These are phyloP conservation scores for Nannoperca obscura DNA, from an alignment of 2,797 vertebrate species.

Conservation along the genomic window DNA sequence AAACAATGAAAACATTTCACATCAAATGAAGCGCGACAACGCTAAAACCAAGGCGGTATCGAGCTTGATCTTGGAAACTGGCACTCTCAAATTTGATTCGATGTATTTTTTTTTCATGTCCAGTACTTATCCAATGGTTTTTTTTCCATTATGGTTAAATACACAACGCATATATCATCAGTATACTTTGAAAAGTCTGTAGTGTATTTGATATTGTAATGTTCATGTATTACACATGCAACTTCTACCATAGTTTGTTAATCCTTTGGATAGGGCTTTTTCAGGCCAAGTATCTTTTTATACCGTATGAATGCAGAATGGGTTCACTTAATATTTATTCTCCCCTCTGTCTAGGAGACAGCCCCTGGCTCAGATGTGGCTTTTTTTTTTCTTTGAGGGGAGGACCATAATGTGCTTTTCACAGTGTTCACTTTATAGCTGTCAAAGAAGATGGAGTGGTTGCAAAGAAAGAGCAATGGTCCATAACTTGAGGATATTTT, in stretches of 20 bases:
- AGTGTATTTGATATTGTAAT: conserved; percentile 12
- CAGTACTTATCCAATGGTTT: not conserved
- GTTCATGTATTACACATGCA: conserved; percentile 21
- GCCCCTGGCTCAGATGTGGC: conserved; percentile 68
- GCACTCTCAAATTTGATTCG: conserved; percentile 40
- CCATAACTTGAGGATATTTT: conserved; percentile 67
- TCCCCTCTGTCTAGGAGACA: conserved; percentile 51
- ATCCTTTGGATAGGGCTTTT: conserved; percentile 31
- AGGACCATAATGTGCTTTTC: conserved; percentile 74
- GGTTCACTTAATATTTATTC: conserved; percentile 63
- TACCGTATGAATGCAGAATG: conserved; percentile 61
- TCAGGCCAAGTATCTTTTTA: conserved; percentile 51
- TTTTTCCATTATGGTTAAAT: conserved; percentile 14
- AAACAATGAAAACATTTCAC: conserved; percentile 76
- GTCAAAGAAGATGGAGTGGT: conserved; percentile 75
- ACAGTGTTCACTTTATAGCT: conserved; percentile 76
- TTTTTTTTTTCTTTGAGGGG: conserved; percentile 43
- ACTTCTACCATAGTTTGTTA: conserved; percentile 29
- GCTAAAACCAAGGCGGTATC: conserved; percentile 55
- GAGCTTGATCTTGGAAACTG: conserved; percentile 51
- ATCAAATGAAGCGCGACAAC: conserved; percentile 67
- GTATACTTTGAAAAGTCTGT: conserved; percentile 30
- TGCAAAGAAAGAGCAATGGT: conserved; percentile 65
- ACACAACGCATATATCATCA: conserved; percentile 34
- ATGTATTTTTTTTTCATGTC: not conserved